A percentile compares a stretch with the other conserved stretches of the same genome.
Conservation (phyloP, 2,888 invertebrate species). For the Ctenicera cuprea region DNA sequence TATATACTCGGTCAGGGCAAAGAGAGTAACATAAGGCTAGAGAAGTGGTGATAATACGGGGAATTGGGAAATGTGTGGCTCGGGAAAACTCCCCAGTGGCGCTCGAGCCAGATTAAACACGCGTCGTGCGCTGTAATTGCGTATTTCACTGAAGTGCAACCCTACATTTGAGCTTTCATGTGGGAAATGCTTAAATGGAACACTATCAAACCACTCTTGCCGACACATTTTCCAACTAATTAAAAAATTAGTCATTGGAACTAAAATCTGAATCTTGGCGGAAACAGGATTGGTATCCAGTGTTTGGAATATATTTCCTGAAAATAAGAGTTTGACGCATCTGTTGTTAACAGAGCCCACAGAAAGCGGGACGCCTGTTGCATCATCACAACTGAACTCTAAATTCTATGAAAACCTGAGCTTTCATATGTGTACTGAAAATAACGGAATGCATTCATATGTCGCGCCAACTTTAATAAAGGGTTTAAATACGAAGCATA, state of each 20-base stretch:
- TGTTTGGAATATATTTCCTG: too few species aligned
- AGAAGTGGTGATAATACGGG: conserved; percentile 50
- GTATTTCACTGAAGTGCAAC: conserved; percentile 43
- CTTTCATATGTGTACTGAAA: too few species aligned
- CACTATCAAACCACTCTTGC: conserved; percentile 12
- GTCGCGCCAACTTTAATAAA: too few species aligned
- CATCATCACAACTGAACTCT: not conserved
- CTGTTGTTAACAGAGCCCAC: not conserved
- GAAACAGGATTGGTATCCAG: too few species aligned
- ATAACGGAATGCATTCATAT: too few species aligned
- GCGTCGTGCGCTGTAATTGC: conserved; percentile 50
- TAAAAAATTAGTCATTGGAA: conserved; percentile 9
- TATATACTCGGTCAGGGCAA: not conserved
- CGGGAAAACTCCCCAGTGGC: conserved; percentile 46
- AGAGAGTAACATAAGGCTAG: conserved; percentile 21
- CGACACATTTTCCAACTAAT: not conserved
- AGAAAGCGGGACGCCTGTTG: not conserved
- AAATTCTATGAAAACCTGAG: too few species aligned
- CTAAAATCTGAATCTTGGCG: not conserved
- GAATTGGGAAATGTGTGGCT: conserved; percentile 46
- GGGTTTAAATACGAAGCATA: too few species aligned
- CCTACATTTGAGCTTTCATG: conserved; percentile 42
- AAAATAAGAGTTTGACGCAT: too few species aligned
- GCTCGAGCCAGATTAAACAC: conserved; percentile 49
- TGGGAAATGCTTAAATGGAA: conserved; percentile 36